Base-by-base conservation (phyloP, 2,797 vertebrate species). In the Diglossa cyanea region DNA sequence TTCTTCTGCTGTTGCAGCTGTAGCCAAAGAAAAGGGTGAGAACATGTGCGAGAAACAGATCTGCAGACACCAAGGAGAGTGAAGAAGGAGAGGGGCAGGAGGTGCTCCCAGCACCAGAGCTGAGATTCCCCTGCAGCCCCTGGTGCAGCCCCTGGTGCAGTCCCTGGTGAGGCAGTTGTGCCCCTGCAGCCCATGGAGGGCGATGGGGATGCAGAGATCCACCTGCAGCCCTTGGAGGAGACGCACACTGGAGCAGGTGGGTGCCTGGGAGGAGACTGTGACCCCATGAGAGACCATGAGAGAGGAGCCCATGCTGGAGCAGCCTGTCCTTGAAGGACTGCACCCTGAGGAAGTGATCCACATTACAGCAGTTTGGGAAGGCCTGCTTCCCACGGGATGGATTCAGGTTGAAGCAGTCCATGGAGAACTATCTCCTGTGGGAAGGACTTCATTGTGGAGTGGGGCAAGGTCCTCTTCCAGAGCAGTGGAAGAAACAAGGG, bases 171-270 rank as follows among this genome's bases (percentile, higher is more conserved):
- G 26, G 48, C 48, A 28, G 48, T 9, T 50, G 48, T 50, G 48
- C 15, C 48, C 45, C 25, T 50, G 48, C 28, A 45, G 24, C 18
- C n/a, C 19, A 17, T 18, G 67, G 24, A 47, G 4, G 11, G 3
- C 12, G 3, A 5, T 5, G 7, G 33, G 23, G 7, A 11, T 39
- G 40, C 40, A 63, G 24, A 54, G 18, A 62, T 16, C 10, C 18
- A 39, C 15, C 48, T 24, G 19, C 13, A 63, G 40, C 10, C 16
- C 6, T 0, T 1, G 7, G 10, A 19, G 15, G 7, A 47, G 48
- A 2, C 4, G 7, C 30, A 31, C 0, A 1, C 25, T 1, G 1
- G 9, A 31, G 25, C 7, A 73, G 9, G 24, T 11, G 24, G 19
- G 5, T 33, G 35, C 9, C 35, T 40, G 8, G 1, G 8, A 65